Percentiles rank a stretch among this genome's conserved stretches.
These are phyloP conservation scores for Notechis scutatus DNA, from an alignment of 2,113 vertebrate genomes.

Conservation along the genomic window DNA sequence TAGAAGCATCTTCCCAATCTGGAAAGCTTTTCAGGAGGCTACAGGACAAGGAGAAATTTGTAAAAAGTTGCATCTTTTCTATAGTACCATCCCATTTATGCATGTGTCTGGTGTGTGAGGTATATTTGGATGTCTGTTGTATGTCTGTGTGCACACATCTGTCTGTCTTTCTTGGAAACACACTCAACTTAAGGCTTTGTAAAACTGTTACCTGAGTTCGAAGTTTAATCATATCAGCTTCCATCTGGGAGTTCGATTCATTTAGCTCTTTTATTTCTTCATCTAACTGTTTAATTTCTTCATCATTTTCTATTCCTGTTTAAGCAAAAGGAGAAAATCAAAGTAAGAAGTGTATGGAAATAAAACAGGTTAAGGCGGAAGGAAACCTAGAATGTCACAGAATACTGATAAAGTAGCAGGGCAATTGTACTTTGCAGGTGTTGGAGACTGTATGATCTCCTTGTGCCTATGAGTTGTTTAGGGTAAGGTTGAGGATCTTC, in stretches of 20 bases:
- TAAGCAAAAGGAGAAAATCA: conserved; percentile 35
- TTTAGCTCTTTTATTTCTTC: conserved; percentile 98
- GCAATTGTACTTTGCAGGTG: background rate
- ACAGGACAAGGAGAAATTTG: background rate
- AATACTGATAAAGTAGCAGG: background rate
- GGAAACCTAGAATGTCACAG: background rate
- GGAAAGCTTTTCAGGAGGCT: background rate
- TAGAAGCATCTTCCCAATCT: background rate
- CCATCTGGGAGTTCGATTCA: conserved; percentile 98
- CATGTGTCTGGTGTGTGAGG: background rate
- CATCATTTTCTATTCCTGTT: conserved; percentile 92
- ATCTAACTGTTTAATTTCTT: conserved; percentile 97
- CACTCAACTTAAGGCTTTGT: conserved; percentile 57
- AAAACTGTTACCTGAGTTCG: conserved; percentile 92
- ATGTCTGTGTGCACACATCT: background rate
- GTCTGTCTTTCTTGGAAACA: background rate
- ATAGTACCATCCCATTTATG: background rate
- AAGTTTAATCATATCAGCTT: conserved; percentile 99
- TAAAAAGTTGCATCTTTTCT: background rate
- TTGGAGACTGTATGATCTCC: background rate
- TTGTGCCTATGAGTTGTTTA: background rate
- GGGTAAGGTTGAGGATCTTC: background rate
- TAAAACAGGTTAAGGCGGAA: background rate
- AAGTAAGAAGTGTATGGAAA: conserved; percentile 30
- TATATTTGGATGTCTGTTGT: background rate